Evolutionary conservation across 2,888 invertebrate genomes (phyloP).

Genomic region (Cosmopolites sordidus): DNA sequence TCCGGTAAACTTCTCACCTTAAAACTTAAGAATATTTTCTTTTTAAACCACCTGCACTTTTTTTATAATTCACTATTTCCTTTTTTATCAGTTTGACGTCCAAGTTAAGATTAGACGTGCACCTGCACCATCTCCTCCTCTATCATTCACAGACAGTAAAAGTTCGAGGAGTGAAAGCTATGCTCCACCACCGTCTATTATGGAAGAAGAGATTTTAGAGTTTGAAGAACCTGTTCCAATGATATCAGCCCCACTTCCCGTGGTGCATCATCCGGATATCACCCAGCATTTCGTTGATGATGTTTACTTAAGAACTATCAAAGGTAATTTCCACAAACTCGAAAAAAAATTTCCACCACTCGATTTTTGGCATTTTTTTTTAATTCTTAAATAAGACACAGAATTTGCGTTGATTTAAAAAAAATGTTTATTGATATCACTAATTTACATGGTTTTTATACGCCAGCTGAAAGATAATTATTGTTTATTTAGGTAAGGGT

Average conservation of each 20-base stretch:
- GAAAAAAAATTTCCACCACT: background rate
- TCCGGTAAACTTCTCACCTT: too few species aligned
- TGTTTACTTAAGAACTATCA: constrained; percentile 83
- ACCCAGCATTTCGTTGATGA: constrained; percentile 89
- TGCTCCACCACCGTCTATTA: constrained; percentile 55
- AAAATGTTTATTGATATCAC: too few species aligned
- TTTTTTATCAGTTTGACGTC: constrained; percentile 74
- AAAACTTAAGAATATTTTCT: too few species aligned
- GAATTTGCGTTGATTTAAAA: too few species aligned
- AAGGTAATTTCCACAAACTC: constrained; percentile 45
- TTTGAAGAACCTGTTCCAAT: constrained; percentile 43
- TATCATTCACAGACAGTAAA: constrained; percentile 65
- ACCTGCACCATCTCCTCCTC: constrained; percentile 62
- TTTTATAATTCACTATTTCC: too few species aligned
- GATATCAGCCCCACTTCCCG: constrained; percentile 50
- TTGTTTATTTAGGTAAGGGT: too few species aligned
- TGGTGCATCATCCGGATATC: constrained; percentile 69
- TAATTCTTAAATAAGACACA: too few species aligned
- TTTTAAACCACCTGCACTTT: too few species aligned
- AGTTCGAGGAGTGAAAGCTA: constrained; percentile 53
- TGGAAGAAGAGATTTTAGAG: constrained; percentile 62
- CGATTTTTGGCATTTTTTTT: too few species aligned
- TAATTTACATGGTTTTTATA: too few species aligned
- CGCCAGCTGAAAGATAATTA: too few species aligned
- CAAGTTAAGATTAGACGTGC: constrained; percentile 66